A percentile compares a stretch with the other conserved stretches of the same genome.
These are phyloP conservation scores for Mus musculus DNA, from an alignment of 2,113 vertebrate species.

Conservation along the genomic window GRCm39 chr16:61666001-61666500, in stretches of 20 bases:
- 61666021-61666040: no score
- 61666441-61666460: background rate
- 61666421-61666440: background rate
- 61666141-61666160: constrained; percentile 50
- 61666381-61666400: constrained; percentile 1
- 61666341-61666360: background rate
- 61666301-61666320: background rate
- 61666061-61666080: background rate
- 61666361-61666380: background rate
- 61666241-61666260: background rate
- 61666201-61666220: constrained; percentile 37
- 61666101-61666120: constrained; percentile 60
- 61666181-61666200: background rate
- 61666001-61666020: no score
- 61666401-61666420: background rate
- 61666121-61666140: constrained; percentile 67
- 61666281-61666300: background rate
- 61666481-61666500: background rate
- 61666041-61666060: no score
- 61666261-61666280: background rate
- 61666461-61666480: background rate
- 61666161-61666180: constrained; percentile 31
- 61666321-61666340: background rate
- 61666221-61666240: background rate
- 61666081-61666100: constrained; percentile 22